Conservation (phyloP, 2,888 invertebrate species). For the Heteromurus nitidus region DNA sequence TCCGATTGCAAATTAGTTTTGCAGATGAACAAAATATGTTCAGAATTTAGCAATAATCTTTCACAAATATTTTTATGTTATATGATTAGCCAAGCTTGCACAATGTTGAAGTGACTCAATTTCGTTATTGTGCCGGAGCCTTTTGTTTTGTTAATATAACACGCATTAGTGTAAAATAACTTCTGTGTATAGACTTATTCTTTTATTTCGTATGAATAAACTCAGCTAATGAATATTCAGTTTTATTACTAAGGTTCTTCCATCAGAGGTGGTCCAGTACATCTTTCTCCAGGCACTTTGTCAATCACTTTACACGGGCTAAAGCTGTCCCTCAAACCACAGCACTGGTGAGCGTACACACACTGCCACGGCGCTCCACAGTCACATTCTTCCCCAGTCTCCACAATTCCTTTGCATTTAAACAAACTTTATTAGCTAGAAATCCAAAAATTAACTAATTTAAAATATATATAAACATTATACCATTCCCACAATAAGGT, state of each 20-base stretch:
- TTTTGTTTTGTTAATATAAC: too few species aligned
- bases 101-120: too few species aligned
- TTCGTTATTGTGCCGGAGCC: too few species aligned
- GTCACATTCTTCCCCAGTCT: conserved; percentile 65
- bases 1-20: neutral
- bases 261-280: conserved; percentile 12
- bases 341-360: conserved; percentile 20
- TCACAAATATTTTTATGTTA: too few species aligned
- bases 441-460: neutral
- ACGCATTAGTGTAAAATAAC: too few species aligned
- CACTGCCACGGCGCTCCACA: conserved; percentile 68
- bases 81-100: too few species aligned
- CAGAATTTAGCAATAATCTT: too few species aligned
- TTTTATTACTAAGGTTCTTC: conserved; percentile 17
- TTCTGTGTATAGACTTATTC: too few species aligned
- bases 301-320: conserved; percentile 17
- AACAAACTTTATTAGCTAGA: neutral
- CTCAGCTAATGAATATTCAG: too few species aligned
- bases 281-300: neutral
- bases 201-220: too few species aligned
- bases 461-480: neutral
- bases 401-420: conserved; percentile 13
- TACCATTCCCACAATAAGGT: conserved; percentile 70
- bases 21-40: too few species aligned
- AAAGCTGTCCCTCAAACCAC: conserved; percentile 33